Evolutionary conservation across 2,888 invertebrate genomes (phyloP).

Genomic region (Tachina lurida): DNA sequence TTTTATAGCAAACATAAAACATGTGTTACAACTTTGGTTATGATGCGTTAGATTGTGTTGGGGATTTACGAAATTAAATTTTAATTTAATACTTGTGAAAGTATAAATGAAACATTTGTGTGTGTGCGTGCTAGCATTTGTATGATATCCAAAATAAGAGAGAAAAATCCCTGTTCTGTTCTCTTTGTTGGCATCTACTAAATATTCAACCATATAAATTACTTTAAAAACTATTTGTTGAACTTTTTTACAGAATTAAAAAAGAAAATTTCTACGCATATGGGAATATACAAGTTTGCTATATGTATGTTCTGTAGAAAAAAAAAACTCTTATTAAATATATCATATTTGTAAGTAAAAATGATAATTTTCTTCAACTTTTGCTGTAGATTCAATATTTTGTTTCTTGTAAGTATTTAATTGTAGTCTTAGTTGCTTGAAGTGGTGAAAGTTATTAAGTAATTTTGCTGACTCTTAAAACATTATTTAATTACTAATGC

Average conservation of each 20-base stretch:
- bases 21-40: conserved; percentile 59
- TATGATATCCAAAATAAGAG: conserved; percentile 41
- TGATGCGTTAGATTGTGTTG: conserved; percentile 50
- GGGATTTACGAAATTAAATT: conserved; percentile 73
- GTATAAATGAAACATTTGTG: background rate
- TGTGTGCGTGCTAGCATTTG: background rate
- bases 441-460: too few relatives aligned
- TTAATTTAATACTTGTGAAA: conserved; percentile 68
- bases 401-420: too few relatives aligned
- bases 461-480: too few relatives aligned
- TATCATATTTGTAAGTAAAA: background rate
- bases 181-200: background rate
- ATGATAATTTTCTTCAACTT: too few relatives aligned
- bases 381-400: too few relatives aligned
- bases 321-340: background rate
- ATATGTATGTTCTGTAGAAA: background rate
- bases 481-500: too few relatives aligned
- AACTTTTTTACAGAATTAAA: background rate
- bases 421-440: too few relatives aligned
- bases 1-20: conserved; percentile 62
- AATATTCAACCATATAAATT: conserved; percentile 23
- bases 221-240: conserved; percentile 37
- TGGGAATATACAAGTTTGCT: background rate
- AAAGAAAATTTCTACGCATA: background rate
- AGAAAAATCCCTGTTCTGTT: background rate